Evolutionary conservation across 2,888 invertebrate genomes (phyloP).

Genomic region (Terebella lapidaria): DNA sequence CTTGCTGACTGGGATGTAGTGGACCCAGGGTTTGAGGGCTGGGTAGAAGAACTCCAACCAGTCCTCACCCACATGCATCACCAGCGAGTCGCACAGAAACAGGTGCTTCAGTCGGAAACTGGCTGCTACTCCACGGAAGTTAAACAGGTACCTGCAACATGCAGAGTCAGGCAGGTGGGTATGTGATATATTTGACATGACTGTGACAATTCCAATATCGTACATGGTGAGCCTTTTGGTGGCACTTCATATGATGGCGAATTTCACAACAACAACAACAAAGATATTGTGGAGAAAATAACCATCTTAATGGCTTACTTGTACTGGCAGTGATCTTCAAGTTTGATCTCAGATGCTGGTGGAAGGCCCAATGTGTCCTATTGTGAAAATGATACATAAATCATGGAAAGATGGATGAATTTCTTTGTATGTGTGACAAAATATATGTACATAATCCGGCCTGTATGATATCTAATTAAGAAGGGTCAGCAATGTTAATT

Average conservation of each 20-base stretch:
- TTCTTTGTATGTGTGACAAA: background rate
- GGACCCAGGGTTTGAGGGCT: slow-evolving; percentile 83
- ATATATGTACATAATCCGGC: background rate
- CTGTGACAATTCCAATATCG: no score
- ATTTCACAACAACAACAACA: no score
- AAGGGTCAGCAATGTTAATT: no score
- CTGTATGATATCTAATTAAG: no score
- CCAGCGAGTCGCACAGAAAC: slow-evolving; percentile 84
- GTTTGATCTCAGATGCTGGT: slow-evolving; percentile 79
- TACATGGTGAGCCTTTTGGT: no score
- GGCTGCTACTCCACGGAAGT: slow-evolving; percentile 94
- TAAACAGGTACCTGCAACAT: slow-evolving; percentile 91
- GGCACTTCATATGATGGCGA: no score
- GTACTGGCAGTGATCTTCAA: slow-evolving; percentile 79
- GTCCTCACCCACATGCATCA: slow-evolving; percentile 89
- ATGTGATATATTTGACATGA: no score
- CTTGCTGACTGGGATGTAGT: slow-evolving; percentile 81
- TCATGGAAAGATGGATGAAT: background rate
- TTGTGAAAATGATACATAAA: slow-evolving; percentile 21
- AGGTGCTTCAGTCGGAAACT: slow-evolving; percentile 95
- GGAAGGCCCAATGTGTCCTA: slow-evolving; percentile 80
- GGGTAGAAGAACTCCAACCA: slow-evolving; percentile 95
- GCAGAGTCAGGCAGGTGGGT: no score
- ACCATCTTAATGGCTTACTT: slow-evolving; percentile 66
- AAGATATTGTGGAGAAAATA: no score